These are phyloP conservation scores for Phasia obesa DNA, from an alignment of 2,888 invertebrate species.

Conservation along the genomic window DNA sequence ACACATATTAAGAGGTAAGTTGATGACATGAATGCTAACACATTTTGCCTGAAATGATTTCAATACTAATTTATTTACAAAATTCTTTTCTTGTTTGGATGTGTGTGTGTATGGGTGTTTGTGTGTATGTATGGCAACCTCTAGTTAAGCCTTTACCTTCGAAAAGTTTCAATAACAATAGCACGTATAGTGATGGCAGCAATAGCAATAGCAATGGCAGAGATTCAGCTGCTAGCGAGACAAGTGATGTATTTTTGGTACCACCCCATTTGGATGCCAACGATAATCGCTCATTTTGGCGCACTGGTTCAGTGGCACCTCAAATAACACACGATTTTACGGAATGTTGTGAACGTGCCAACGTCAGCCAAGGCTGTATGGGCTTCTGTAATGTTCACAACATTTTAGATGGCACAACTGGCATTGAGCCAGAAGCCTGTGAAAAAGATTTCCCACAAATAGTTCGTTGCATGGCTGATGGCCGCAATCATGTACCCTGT, in stretches of 20 bases:
- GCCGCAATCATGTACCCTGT: slow-evolving; percentile 92
- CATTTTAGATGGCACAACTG: slow-evolving; percentile 89
- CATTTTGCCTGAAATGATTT: neutral
- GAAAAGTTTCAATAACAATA: slow-evolving; percentile 39
- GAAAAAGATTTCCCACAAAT: slow-evolving; percentile 91
- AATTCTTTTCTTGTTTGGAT: neutral
- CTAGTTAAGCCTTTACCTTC: slow-evolving; percentile 75
- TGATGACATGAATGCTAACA: neutral
- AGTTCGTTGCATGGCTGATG: slow-evolving; percentile 90
- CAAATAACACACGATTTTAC: slow-evolving; percentile 90
- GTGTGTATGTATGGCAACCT: neutral
- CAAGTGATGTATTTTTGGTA: slow-evolving; percentile 78
- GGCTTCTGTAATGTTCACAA: slow-evolving; percentile 92
- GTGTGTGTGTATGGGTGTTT: neutral
- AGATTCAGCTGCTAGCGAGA: slow-evolving; percentile 71
- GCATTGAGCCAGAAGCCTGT: slow-evolving; percentile 91
- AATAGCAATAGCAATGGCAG: slow-evolving; percentile 45
- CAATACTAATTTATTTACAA: slow-evolving; percentile 51
- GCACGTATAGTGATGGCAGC: slow-evolving; percentile 46
- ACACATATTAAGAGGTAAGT: slow-evolving; percentile 89
- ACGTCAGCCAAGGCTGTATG: slow-evolving; percentile 88
- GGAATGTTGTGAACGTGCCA: slow-evolving; percentile 88
- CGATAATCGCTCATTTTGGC: slow-evolving; percentile 80
- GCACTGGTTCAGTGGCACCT: slow-evolving; percentile 75
- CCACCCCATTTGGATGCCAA: slow-evolving; percentile 78